Evolutionary conservation across 2,888 invertebrate species (phyloP), one percentile per base, ranked within the genome.

Genomic region (Monochamus alternatus): DNA sequence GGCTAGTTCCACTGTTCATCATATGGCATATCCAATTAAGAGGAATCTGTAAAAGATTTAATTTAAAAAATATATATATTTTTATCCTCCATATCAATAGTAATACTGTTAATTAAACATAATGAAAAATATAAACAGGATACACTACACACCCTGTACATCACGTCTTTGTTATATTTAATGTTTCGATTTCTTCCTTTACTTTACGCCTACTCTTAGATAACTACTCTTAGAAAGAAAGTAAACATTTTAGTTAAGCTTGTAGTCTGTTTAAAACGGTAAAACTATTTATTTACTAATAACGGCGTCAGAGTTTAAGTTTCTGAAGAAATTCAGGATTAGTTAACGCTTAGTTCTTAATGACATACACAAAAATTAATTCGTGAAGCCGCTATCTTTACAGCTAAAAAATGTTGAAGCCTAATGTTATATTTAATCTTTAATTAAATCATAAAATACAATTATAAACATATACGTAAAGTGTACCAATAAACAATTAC

Each of bases 1-100:
- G 87, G 87, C 85, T 85, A 82, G 87, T 87, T 81, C 88, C 87
- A 81, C 85, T 86, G 84, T 85, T 87, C 88, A 88, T 88, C 81
- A 82, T 88, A 83, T 81, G 77, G 86, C 88, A 88, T 88, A 77
- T 80, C 83, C 80, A 64, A 30, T 38, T 63, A 55, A 71, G 7
- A 55, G 63, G 32, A 66, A 55, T 22, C 68, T 58, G 22, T 10
- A 65, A 65, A 44, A 44, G 10, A 12, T 47, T 47, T 47, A 12
- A 47, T 47, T 47, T 8, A 58, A 58, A 58, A 14, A 58, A 58
- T 12, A 44, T 44, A 9, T 47, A 8, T 47, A 47, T 47, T 47
- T 47, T 47, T 47, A 47, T 38, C 38, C 4, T 2, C 7, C 7
- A 38, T 38, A 38, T 38, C 38, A 5, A 38, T 7, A 7, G 38